Percentiles rank a stretch among this genome's conserved stretches.
These are phyloP conservation scores for Onychomys torridus DNA, from an alignment of 2,797 vertebrate species.

Conservation along the genomic window DNA sequence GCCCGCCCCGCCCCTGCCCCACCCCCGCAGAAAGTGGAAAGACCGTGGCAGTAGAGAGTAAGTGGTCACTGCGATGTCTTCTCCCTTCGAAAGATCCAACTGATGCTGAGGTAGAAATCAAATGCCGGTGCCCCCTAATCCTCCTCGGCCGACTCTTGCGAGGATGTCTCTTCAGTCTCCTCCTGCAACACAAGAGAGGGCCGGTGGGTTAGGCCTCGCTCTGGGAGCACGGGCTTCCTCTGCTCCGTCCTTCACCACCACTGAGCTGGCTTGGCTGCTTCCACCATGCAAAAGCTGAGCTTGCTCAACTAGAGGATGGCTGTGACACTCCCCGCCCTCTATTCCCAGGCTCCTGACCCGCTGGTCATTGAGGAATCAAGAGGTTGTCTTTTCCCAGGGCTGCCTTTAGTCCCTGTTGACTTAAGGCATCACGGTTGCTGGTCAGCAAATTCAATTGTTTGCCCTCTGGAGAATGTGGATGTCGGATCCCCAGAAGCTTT, in stretches of 20 bases:
- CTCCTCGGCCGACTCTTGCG: conserved; percentile 93
- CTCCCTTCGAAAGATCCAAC: conserved; percentile 96
- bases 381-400: conserved; percentile 67
- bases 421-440: conserved; percentile 58
- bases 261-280: neutral
- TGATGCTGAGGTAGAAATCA: conserved; percentile 98
- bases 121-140: conserved; percentile 90
- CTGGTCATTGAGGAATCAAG: conserved; percentile 57
- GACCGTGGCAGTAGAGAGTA: conserved; percentile 91
- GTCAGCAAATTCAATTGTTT: conserved; percentile 77
- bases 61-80: conserved; percentile 97
- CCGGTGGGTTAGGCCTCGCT: neutral
- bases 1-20: conserved; percentile 29
- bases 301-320: neutral
- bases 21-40: conserved; percentile 91
- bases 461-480: conserved; percentile 6
- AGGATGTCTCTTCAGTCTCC: conserved; percentile 93
- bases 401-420: conserved; percentile 61
- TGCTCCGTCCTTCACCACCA: neutral
- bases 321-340: too few relatives aligned
- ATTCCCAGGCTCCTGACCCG: conserved; percentile 28
- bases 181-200: conserved; percentile 88
- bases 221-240: rapidly evolving
- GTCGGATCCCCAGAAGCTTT: conserved; percentile 31
- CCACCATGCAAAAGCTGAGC: neutral